Evolutionary conservation across 2,888 invertebrate genomes (phyloP), one percentile per base, ranked within the genome.

Genomic region (Steinernema carpocapsae): DNA sequence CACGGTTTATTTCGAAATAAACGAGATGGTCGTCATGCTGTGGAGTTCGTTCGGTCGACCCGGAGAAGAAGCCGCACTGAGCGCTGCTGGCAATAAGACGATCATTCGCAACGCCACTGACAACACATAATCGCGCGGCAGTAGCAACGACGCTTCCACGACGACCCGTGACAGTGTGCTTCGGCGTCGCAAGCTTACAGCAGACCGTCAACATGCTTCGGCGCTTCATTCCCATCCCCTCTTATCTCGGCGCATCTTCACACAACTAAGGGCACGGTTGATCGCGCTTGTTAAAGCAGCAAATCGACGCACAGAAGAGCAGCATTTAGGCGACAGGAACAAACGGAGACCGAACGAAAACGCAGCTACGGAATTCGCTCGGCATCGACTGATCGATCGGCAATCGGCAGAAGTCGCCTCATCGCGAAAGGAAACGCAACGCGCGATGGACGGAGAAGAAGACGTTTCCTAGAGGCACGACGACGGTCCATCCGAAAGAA

Each of bases 1-100:
- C 52, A 52, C 12, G 24, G 52, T 52, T 52, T 52, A 52, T 52
- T 52, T 52, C 52, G 52, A 52, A 52, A 52, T 52, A 24, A 52
- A 52, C 22, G 24, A n/a, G 43, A 19, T 48, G 52, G 37, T 37
- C 37, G 37, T 37, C 37, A 37, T 37, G 37, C 37, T 6, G 37
- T 37, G 37, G 37, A 37, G 37, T 48, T 48, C 43, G 43, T 12
- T 14, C 48, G 6, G 48, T 48, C 37, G 37, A 37, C 37, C 37
- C 37, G 37, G 37, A 37, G 37, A 10, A 37, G 48, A 48, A 48
- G 48, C 48, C 19, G 48, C 17, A 17, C 3, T 14, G 48, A 19
- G 48, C 48, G 48, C 48, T 48, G 48, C 17, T 48, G 48, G 48
- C 48, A 48, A 48, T 48, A 48, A 48, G 48, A 48, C 48, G 48